Evolutionary conservation across 1,140 invertebrate genomes (phyloP), one percentile per base, ranked within the genome.

Genomic region (Brachionus plicatilis): DNA sequence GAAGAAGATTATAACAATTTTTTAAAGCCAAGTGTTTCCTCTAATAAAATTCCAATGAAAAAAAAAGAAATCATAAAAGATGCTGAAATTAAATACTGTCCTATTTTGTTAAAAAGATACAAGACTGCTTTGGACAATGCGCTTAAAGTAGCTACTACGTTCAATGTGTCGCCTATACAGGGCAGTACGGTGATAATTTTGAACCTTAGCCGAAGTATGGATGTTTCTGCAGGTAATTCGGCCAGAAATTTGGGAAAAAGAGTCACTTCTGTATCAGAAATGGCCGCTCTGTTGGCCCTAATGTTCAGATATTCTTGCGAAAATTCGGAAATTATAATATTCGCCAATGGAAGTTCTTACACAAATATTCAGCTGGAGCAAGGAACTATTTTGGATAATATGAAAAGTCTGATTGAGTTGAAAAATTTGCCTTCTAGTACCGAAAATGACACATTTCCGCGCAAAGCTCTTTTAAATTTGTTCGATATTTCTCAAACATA

Each of bases 291-390:
- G 66, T 85, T 91, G 79, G 89, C 87, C 9, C 84, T 90, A 85
- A 90, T 91, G 90, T 90, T 89, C 85, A 89, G 90, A 85, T 88
- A 89, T 84, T 88, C 89, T 0, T 90, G 90, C 88, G 90, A 91
- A 85, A 86, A 89, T 8, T 88, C 88, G 85, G 85, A 87, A 24
- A 75, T 90, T 85, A 68, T 89, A 29, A 84, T 88, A 1, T 89
- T 86, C 79, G 82, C 87, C 14, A 27, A 43, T 66, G 76, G 1
- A 27, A 43, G 0, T 33, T 47, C 20, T 87, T 82, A 85, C 56
- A 66, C 53, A 5, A 78, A 50, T 12, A 86, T 88, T 6, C 79
- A 87, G 27, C 85, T 89, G 8, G 85, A 88, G 70, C 85, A 85
- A 60, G 89, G 88, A 24, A 89, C 88, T 9, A 89, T 90, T 45